Evolutionary conservation across 1,140 invertebrate species (phyloP), one percentile per base, ranked within the genome.

Genomic region (Hylaeus anthracinus): DNA sequence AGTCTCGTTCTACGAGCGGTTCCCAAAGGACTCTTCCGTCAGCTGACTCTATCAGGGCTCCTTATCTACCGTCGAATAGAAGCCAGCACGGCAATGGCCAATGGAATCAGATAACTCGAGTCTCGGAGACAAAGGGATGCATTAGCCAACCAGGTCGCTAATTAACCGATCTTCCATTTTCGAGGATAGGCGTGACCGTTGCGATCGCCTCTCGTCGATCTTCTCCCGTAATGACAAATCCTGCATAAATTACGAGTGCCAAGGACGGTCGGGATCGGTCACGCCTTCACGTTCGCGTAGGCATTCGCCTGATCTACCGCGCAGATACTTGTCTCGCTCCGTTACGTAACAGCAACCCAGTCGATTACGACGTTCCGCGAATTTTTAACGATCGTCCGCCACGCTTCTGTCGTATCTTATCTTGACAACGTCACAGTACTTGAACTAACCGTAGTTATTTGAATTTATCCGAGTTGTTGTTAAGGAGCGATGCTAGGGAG

Each of bases 81-180:
- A 72, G 71, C 26, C 69, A 81, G 73, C 79, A 82, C 83, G 70
- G 77, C 79, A 79, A 85, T 67, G 82, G 83, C 82, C 74, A 69
- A 65, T 55, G 55, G 41, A 37, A 86, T 88, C 86, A 86, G 79
- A 85, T 82, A 84, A 83, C 26, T 2, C 41, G 55, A 15, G 41
- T 45, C 73, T 64, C 78, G 72, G 80, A 87, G 88, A 87, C 88
- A 90, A 90, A 89, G 87, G 87, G 78, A 90, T 90, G 89, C 90
- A 90, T 91, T 90, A 91, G 87, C 88, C 88, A 88, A 92, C 86
- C 65, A 64, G 72, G 86, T 88, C 85, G 88, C 90, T 92, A 92
- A 92, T 92, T 92, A 91, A 86, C 86, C 82, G 86, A 81, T 87
- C 86, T 87, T 86, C 83, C 84, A 89, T 89, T 90, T 89, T 84